A percentile compares a stretch with the other conserved stretches of the same genome.
Conservation (phyloP, 2,113 vertebrate genomes). For the Tiliqua scincoides region DNA sequence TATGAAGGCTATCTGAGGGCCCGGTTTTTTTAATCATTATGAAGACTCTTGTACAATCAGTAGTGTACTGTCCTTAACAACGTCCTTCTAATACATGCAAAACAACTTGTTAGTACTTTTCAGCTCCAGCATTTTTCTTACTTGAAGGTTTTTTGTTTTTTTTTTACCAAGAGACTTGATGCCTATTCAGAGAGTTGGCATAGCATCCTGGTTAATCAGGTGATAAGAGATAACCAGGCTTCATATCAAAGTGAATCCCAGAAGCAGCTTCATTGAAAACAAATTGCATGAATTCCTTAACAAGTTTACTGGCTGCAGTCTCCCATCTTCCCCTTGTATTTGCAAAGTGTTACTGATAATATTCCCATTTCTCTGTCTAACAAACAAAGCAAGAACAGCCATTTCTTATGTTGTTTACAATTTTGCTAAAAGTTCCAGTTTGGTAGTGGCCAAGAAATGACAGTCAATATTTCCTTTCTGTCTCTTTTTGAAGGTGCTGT, state of each 20-base stretch:
- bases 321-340: constrained; percentile 47
- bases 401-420: constrained; percentile 45
- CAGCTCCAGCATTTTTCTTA: constrained; percentile 57
- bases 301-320: constrained; percentile 54
- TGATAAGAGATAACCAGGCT: constrained; percentile 63
- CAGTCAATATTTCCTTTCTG: constrained; percentile 9
- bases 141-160: constrained; percentile 48
- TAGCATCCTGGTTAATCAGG: constrained; percentile 65
- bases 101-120: constrained; percentile 32
- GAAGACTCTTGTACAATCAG: constrained; percentile 31
- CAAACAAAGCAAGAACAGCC: constrained; percentile 49
- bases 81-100: constrained; percentile 56
- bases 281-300: constrained; percentile 62
- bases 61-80: constrained; percentile 51
- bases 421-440: constrained; percentile 34
- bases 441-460: constrained; percentile 23
- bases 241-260: constrained; percentile 63
- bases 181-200: constrained; percentile 51
- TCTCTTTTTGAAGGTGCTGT: constrained; percentile 15
- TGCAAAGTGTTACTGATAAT: constrained; percentile 44
- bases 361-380: constrained; percentile 47
- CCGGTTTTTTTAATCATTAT: neutral
- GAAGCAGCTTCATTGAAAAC: constrained; percentile 57
- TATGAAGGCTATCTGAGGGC: too few relatives aligned
- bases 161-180: constrained; percentile 61